Conservation (phyloP, 2,797 vertebrate species). For the Columba guinea region DNA sequence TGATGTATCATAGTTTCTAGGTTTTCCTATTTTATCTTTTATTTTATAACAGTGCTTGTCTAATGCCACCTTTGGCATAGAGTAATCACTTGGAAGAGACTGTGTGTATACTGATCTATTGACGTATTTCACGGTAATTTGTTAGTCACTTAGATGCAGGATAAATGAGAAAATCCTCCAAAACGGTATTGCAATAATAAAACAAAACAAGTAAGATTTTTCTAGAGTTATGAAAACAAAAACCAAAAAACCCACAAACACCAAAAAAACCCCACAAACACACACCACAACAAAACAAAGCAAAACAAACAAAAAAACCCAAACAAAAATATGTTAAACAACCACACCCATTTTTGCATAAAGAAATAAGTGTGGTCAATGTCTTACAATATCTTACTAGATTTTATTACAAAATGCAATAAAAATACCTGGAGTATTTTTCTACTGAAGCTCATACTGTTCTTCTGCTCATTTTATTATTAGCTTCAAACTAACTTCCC, state of each 20-base stretch:
- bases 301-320: no score
- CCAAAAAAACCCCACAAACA: no score
- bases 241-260: neutral
- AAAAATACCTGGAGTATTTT: neutral
- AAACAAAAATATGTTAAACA: no score
- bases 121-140: neutral
- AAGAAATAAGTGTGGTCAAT: neutral
- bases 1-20: neutral
- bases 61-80: neutral
- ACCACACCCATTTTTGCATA: neutral
- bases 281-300: no score
- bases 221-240: neutral
- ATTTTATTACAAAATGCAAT: neutral
- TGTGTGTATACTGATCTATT: neutral
- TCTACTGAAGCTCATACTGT: neutral
- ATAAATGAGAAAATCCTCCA: neutral
- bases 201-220: neutral
- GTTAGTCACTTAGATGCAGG: neutral
- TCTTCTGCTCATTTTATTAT: neutral
- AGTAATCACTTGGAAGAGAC: neutral
- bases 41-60: neutral
- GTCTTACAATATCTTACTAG: neutral
- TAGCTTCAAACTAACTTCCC: neutral
- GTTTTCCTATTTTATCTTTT: neutral
- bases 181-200: neutral